These are phyloP conservation scores for Harpagoxenus sublaevis DNA, from an alignment of 2,888 invertebrate genomes.

Conservation along the genomic window DNA sequence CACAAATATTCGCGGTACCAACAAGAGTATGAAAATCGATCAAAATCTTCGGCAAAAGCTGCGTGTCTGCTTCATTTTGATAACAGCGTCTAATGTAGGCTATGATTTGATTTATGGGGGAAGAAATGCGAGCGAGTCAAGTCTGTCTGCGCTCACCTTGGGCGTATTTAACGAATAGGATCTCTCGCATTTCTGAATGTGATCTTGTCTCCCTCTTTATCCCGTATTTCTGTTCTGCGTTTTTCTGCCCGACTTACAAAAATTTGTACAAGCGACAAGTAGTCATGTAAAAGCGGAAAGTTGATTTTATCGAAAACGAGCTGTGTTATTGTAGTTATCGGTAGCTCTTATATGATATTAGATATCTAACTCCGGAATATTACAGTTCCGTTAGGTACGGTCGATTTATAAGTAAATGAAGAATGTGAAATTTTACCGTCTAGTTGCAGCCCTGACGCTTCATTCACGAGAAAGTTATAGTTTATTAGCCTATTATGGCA, in stretches of 20 bases:
- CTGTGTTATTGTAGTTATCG: conserved; percentile 45
- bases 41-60: background rate
- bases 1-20: background rate
- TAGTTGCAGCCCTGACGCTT: background rate
- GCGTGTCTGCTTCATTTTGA: conserved; percentile 24
- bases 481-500: conserved; percentile 5
- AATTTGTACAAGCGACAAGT: background rate
- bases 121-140: background rate
- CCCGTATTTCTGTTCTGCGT: background rate
- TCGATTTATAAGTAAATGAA: conserved; percentile 12
- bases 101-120: conserved; percentile 20
- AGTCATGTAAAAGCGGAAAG: conserved; percentile 11
- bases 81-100: background rate
- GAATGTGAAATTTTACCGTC: background rate
- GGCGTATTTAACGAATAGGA: background rate
- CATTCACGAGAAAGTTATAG: background rate
- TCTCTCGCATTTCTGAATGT: conserved; percentile 23
- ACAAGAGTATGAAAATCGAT: background rate
- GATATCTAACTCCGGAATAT: conserved; percentile 11
- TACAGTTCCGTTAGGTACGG: background rate
- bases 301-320: conserved; percentile 37
- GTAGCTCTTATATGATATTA: conserved; percentile 27
- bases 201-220: background rate
- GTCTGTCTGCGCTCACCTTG: background rate
- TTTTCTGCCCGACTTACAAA: background rate